Evolutionary conservation across 2,888 invertebrate genomes (phyloP).

Genomic region (Trichogramma evanescens): DNA sequence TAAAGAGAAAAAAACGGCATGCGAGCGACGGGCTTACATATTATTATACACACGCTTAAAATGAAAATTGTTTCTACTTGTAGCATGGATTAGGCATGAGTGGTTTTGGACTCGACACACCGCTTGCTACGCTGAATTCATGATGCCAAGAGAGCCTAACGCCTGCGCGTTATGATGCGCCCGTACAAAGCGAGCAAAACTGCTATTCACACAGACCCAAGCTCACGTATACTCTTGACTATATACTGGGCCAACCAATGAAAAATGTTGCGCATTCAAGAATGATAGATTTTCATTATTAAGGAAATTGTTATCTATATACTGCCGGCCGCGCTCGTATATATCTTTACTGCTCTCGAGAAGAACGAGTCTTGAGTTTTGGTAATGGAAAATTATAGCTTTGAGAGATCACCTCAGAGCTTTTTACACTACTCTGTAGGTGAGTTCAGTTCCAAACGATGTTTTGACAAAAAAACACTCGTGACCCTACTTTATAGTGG

Average conservation of each 20-base stretch:
- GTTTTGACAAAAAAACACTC: too few species aligned
- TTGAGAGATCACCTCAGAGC: too few species aligned
- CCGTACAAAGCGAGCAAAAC: constrained; percentile 7
- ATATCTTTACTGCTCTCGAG: too few species aligned
- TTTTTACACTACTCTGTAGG: too few species aligned
- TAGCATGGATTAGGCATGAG: constrained; percentile 24
- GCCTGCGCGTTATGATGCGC: background rate
- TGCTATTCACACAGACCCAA: too few species aligned
- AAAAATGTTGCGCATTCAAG: background rate
- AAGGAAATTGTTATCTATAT: constrained; percentile 19
- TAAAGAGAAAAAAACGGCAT: too few species aligned
- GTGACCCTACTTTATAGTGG: too few species aligned
- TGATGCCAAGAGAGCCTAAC: constrained; percentile 13
- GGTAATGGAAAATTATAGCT: constrained; percentile 19
- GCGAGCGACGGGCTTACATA: background rate
- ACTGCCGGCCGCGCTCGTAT: background rate
- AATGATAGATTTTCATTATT: constrained; percentile 26
- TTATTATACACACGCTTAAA: background rate
- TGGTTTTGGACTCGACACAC: constrained; percentile 17
- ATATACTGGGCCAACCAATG: too few species aligned
- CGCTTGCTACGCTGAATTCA: constrained; percentile 17
- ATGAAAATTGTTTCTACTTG: constrained; percentile 26
- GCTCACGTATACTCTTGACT: too few species aligned
- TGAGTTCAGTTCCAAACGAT: too few species aligned
- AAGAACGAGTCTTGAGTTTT: background rate